Base-by-base conservation (phyloP, 1,140 invertebrate species). In the Archivesica marissinica region DNA sequence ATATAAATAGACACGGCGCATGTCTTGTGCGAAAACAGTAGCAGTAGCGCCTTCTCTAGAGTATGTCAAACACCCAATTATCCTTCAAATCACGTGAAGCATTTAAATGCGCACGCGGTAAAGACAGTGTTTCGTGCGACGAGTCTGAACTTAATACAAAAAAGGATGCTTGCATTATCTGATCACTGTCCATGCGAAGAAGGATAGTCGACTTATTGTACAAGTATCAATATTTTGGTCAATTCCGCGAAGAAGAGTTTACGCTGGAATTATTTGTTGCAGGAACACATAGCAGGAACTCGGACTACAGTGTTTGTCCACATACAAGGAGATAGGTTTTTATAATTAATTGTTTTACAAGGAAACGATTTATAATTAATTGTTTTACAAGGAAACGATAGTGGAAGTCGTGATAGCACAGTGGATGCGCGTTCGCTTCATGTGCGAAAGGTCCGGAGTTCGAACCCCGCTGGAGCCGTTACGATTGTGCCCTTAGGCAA, bases 31-130 rank as follows among this genome's bases (percentile, higher is more conserved):
- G 33, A 59, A 28, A 2, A 28, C 23, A 59, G 25, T 28, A 59
- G 25, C 9, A 15, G 25, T 28, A 59, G 9, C 9, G 54, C 3
- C 25, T 59, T n/a, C 17, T 59, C 54, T 59, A 11, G 23, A n/a
- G 33, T 28, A 59, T 59, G 54, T 59, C 54, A 59, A 59, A 59
- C 54, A 59, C 25, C 33, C 54, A 59, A 59, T 59, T 59, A 59
- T 28, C 54, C 54, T 59, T 11, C 54, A 59, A 59, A 59, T 59
- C 54, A 59, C 23, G 33, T 59, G 13, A 59, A 59, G 54, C n/a
- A 28, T 59, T 59, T 25, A 59, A 59, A 59, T 59, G 23, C 17
- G 54, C 54, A 9, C 23, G 15, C 25, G n/a, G 54, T 25, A 28
- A 59, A 28, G 54, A 59, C 23, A 59, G n/a, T n/a, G 25, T 28